Evolutionary conservation across 2,113 vertebrate genomes (phyloP), one percentile per base, ranked within the genome.

Genomic region (Notothenia coriiceps): DNA sequence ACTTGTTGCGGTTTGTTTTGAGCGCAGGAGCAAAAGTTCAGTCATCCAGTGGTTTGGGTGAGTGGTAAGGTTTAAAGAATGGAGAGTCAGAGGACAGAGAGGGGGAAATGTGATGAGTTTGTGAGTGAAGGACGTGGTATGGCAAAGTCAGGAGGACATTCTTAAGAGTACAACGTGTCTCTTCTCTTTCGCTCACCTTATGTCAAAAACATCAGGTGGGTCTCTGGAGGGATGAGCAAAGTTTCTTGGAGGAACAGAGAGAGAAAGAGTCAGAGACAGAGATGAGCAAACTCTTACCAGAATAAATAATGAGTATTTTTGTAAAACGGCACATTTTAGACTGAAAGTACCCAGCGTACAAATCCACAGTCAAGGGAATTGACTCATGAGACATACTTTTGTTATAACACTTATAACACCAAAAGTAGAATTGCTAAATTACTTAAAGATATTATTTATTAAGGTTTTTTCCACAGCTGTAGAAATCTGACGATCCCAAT

Each of bases 201-300:
- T 93, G 92, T 91, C 85, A 80, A 85, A 91, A 87, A 64, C 90
- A 93, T 93, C 91, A 92, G 89, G 86, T 93, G 82, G 72, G 10
- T 89, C 91, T 77, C 88, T 4, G 43, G 89, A 89, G 88, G 63
- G 62, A 86, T 85, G 85, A 91, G 83, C 61, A 80, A 88, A 82
- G 13, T 11, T 75, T 88, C 51, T 79, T 79, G 70, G 80, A 88
- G 59, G 77, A 84, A 67, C 61, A 72, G 64, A 78, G 82, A 57
- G 33, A 50, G 29, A 50, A 5, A 70, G 22, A 56, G 14, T 56
- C 52, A 40, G 40, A 17, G 7, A 64, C 8, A 12, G 35, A 60
- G 29, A 92, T 88, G 80, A 89, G 76, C 49, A 83, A 86, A 84
- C 67, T 55, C 54, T 81, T 84, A 88, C 85, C 51, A 79, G 82